Evolutionary conservation across 2,113 vertebrate genomes (phyloP).

Genomic region (Tyto alba): DNA sequence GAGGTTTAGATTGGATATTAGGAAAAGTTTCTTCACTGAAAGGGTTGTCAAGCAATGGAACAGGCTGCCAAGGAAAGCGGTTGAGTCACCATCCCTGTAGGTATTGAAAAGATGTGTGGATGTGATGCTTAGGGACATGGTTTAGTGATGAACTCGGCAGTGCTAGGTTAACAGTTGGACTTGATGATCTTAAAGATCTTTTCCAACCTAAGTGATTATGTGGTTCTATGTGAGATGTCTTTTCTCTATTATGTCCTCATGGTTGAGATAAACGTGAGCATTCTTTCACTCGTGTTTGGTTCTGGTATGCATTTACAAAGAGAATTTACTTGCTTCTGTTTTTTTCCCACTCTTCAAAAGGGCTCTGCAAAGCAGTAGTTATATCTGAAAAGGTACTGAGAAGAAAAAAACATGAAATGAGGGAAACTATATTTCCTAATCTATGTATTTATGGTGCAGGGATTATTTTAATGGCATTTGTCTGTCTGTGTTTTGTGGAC

Average conservation of each 20-base stretch:
- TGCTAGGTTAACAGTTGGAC: neutral
- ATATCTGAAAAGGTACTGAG: neutral
- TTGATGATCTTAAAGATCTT: neutral
- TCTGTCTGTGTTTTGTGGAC: neutral
- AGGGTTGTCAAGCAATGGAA: neutral
- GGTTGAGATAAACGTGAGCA: neutral
- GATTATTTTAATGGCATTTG: neutral
- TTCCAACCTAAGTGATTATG: neutral
- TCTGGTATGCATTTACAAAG: neutral
- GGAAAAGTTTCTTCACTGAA: neutral
- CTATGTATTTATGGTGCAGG: neutral
- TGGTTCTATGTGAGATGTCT: neutral
- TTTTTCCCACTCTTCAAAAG: neutral
- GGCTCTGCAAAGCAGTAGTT: neutral
- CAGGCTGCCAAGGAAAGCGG: neutral
- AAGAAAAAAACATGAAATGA: neutral
- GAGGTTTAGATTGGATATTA: neutral
- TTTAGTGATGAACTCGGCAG: neutral
- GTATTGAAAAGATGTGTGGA: neutral
- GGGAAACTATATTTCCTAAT: neutral
- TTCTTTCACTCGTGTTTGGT: neutral
- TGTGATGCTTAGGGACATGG: accelerated
- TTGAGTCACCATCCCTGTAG: neutral
- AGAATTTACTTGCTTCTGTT: neutral
- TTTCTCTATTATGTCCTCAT: neutral